Conservation (phyloP, 92 coral and sea anemone species). For the Parazoanthus atlanticus region DNA sequence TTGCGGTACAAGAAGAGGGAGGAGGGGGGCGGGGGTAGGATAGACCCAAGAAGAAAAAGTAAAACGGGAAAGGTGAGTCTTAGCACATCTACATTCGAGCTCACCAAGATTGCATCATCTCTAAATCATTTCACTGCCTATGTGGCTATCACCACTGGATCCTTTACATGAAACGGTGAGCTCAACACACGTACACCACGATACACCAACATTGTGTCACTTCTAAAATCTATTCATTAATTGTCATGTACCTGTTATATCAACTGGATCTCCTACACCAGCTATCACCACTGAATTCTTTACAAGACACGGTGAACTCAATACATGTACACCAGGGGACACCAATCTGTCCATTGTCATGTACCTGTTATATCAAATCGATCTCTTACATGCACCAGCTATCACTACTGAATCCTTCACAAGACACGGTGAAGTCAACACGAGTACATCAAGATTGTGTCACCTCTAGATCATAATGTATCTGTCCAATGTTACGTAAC, state of each 20-base stretch:
- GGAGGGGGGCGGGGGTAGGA: too few relatives aligned
- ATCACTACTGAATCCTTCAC: slow-evolving; percentile 67
- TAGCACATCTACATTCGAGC: too few relatives aligned
- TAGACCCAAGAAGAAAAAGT: too few relatives aligned
- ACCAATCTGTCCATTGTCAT: background rate
- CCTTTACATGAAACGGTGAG: slow-evolving; percentile 37
- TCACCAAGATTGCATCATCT: too few relatives aligned
- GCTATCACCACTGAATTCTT: slow-evolving; percentile 33
- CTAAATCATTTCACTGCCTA: background rate
- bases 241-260: slow-evolving; percentile 47
- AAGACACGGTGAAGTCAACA: too few relatives aligned
- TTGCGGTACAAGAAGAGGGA: too few relatives aligned
- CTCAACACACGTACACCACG: background rate
- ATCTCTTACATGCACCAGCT: background rate
- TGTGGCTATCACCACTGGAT: slow-evolving; percentile 65
- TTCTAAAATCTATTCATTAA: background rate
- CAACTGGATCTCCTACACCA: too few relatives aligned
- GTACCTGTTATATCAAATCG: slow-evolving; percentile 43
- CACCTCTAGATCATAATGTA: background rate
- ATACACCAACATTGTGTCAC: background rate
- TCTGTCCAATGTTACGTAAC: background rate
- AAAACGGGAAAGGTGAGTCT: too few relatives aligned
- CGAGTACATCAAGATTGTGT: slow-evolving; percentile 17
- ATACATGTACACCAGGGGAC: too few relatives aligned
- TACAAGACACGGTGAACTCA: too few relatives aligned